These are phyloP conservation scores for Eulemur albifrons DNA, from an alignment of 2,797 vertebrate genomes.

Conservation along the genomic window DNA sequence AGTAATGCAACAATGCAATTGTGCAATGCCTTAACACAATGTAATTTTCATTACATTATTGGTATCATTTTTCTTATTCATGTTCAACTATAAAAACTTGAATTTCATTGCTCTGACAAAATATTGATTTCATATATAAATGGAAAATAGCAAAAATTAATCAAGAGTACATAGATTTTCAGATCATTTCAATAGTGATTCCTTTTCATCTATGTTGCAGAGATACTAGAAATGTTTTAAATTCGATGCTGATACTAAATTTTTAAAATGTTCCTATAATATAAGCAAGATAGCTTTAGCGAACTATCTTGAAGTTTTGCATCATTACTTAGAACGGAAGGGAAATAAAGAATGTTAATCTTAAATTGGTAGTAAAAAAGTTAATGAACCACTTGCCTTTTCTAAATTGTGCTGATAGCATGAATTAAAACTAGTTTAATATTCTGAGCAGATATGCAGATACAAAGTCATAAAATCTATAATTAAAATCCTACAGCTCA, in stretches of 20 bases:
- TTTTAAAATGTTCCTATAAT: background rate
- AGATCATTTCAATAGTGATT: background rate
- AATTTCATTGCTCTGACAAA: constrained; percentile 37
- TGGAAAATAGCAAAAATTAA: background rate
- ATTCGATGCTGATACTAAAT: background rate
- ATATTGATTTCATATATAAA: constrained; percentile 23
- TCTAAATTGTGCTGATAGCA: constrained; percentile 1
- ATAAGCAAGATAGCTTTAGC: background rate
- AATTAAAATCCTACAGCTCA: constrained; percentile 22
- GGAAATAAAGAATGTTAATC: constrained; percentile 30
- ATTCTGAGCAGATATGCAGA: background rate
- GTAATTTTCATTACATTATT: constrained; percentile 36
- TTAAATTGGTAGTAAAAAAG: constrained; percentile 43
- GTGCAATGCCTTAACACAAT: background rate
- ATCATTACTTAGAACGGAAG: constrained; percentile 25
- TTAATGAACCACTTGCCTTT: constrained; percentile 45
- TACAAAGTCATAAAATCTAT: constrained; percentile 12
- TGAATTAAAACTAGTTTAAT: constrained; percentile 45
- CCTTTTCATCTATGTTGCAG: constrained; percentile 7
- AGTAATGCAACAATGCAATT: background rate
- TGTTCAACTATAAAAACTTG: background rate
- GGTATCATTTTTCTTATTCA: constrained; percentile 2
- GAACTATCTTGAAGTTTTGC: background rate
- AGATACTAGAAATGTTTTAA: background rate
- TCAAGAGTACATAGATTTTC: background rate